Evolutionary conservation across 2,797 vertebrate species (phyloP).

Genomic region (Percopsis omiscomaycus): DNA sequence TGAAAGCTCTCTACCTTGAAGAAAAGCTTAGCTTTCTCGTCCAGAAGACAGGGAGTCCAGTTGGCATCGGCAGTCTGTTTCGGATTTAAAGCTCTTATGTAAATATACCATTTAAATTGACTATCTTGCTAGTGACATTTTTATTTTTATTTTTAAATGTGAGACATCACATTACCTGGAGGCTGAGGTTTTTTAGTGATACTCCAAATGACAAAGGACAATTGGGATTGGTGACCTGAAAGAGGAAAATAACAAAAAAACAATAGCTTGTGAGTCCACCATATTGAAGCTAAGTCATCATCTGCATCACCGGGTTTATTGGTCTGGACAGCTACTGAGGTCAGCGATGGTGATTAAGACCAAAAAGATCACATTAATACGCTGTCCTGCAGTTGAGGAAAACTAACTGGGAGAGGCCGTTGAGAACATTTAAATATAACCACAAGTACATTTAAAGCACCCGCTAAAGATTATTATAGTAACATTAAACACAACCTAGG

Average conservation of each 20-base stretch:
- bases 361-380: too few relatives aligned
- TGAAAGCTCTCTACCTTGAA: constrained; percentile 83
- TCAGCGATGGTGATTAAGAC: too few relatives aligned
- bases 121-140: background rate
- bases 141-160: background rate
- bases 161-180: constrained; percentile 83
- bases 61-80: constrained; percentile 88
- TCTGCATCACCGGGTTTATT: too few relatives aligned
- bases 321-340: too few relatives aligned
- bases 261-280: background rate
- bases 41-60: constrained; percentile 92
- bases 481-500: too few relatives aligned
- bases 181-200: constrained; percentile 94
- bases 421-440: too few relatives aligned
- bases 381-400: too few relatives aligned
- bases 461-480: too few relatives aligned
- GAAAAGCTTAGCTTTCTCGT: constrained; percentile 91
- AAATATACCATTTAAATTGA: background rate
- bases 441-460: too few relatives aligned
- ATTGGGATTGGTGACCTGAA: constrained; percentile 88
- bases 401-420: too few relatives aligned
- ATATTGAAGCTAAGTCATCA: too few relatives aligned
- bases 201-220: constrained; percentile 93
- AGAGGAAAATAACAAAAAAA: constrained; percentile 9
- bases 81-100: background rate